These are phyloP conservation scores for Rhamnusium bicolor DNA, from an alignment of 2,888 invertebrate species.

Conservation along the genomic window DNA sequence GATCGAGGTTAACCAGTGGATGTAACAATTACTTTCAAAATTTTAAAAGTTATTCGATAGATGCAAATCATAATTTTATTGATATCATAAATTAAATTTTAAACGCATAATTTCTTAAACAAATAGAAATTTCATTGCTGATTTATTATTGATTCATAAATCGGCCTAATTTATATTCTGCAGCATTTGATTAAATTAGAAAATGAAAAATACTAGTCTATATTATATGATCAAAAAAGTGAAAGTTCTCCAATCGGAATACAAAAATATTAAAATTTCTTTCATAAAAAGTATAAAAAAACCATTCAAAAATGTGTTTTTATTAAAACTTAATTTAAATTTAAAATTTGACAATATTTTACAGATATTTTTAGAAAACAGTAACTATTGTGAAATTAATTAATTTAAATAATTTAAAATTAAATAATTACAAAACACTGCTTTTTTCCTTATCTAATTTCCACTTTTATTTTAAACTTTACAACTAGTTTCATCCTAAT, in stretches of 20 bases:
- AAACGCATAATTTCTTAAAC: not conserved
- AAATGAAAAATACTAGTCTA: not conserved
- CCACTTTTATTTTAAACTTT: no score
- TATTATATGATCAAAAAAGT: not conserved
- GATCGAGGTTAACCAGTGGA: constrained; percentile 1
- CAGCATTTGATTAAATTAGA: not conserved
- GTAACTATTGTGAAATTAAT: no score
- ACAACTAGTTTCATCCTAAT: no score
- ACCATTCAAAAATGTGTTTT: not conserved
- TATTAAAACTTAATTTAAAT: no score
- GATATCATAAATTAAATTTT: not conserved
- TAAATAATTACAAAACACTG: no score
- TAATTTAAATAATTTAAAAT: no score
- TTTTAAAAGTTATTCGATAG: constrained; percentile 4
- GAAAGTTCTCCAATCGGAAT: not conserved
- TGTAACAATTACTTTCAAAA: not conserved
- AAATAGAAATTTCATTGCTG: constrained; percentile 2
- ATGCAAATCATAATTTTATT: not conserved
- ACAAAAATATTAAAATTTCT: not conserved
- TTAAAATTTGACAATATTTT: no score
- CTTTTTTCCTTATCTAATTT: no score
- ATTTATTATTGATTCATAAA: not conserved
- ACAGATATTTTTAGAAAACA: no score
- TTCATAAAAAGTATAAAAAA: not conserved
- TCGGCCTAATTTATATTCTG: not conserved